Evolutionary conservation across 2,888 invertebrate species (phyloP).

Genomic region (Andrena dorsata): DNA sequence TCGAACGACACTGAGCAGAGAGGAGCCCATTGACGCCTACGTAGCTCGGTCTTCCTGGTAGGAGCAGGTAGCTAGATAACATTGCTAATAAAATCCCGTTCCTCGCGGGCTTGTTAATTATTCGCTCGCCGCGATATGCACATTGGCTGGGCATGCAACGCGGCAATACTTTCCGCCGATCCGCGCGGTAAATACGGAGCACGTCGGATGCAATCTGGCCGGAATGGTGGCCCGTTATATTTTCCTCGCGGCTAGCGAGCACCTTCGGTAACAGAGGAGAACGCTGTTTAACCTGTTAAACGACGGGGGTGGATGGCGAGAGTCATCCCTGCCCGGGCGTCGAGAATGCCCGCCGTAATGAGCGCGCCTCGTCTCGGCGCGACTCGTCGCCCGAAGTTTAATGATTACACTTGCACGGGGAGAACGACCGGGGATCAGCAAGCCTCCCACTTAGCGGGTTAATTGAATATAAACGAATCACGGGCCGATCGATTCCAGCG

Average conservation of each 20-base stretch:
- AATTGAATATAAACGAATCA: conserved; percentile 40
- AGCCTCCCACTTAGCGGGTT: conserved; percentile 7
- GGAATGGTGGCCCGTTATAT: conserved; percentile 21
- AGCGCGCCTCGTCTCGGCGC: not conserved
- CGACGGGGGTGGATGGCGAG: not conserved
- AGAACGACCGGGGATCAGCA: conserved; percentile 34
- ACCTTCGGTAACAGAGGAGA: not conserved
- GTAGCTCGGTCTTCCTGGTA: conserved; percentile 1
- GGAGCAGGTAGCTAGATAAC: conserved; percentile 51
- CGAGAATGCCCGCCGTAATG: not conserved
- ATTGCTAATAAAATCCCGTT: conserved; percentile 44
- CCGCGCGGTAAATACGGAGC: conserved; percentile 32
- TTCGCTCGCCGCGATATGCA: conserved; percentile 36
- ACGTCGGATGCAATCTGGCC: conserved; percentile 34
- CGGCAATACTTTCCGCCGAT: conserved; percentile 42
- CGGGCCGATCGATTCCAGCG: conserved; percentile 8
- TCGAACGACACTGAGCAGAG: conserved; percentile 48
- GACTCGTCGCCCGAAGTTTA: conserved; percentile 13
- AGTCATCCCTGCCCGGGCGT: not conserved
- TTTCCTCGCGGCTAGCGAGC: conserved; percentile 5
- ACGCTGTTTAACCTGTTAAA: conserved; percentile 2
- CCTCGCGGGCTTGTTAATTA: conserved; percentile 45
- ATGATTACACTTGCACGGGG: conserved; percentile 12
- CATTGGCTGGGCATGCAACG: conserved; percentile 41
- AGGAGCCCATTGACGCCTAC: conserved; percentile 31